Percentiles rank a stretch among this genome's conserved stretches.
These are phyloP conservation scores for Caerostris extrusa DNA, from an alignment of 1,140 invertebrate species.

Conservation along the genomic window DNA sequence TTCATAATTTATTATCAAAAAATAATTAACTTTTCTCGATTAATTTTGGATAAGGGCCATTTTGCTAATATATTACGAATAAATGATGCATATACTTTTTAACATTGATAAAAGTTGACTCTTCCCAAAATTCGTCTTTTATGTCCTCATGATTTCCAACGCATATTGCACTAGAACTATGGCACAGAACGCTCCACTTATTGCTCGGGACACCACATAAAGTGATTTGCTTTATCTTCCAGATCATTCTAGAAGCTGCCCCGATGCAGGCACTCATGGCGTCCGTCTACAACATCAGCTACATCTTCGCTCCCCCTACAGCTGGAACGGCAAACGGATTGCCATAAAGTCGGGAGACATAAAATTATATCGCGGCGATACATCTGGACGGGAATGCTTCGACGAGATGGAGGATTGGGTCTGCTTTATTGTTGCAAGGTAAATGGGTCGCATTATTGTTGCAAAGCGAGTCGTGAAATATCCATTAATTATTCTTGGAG, in stretches of 20 bases:
- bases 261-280: constrained; percentile 72
- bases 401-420: background rate
- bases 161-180: background rate
- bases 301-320: constrained; percentile 59
- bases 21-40: too few species aligned
- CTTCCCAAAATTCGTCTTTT: too few species aligned
- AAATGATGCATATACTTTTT: too few species aligned
- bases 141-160: background rate
- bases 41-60: too few species aligned
- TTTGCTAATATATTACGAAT: too few species aligned
- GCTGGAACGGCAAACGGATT: constrained; percentile 6
- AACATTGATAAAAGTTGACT: too few species aligned
- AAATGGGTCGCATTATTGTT: background rate
- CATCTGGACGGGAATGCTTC: constrained; percentile 22
- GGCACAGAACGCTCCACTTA: background rate
- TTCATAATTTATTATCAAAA: too few species aligned
- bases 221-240: constrained; percentile 52
- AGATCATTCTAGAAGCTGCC: constrained; percentile 71
- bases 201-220: background rate
- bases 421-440: constrained; percentile 34
- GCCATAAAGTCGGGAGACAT: constrained; percentile 57
- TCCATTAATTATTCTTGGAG: background rate
- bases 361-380: constrained; percentile 21
- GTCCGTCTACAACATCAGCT: constrained; percentile 73
- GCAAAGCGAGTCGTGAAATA: background rate